Evolutionary conservation across 2,888 invertebrate genomes (phyloP).

Genomic region (Orthonevra nobilis): DNA sequence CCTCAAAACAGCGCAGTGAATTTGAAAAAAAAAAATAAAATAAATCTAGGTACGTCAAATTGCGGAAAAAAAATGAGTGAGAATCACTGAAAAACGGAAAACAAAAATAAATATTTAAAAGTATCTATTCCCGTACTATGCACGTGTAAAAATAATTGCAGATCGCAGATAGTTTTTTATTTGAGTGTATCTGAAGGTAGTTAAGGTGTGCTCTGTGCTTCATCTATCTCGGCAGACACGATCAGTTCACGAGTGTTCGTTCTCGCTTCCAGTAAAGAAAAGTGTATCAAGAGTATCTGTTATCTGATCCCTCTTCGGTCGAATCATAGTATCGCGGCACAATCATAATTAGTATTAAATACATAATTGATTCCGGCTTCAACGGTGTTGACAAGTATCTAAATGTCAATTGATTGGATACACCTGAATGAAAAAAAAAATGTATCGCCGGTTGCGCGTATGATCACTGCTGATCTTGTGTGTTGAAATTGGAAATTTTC

Average conservation of each 20-base stretch:
- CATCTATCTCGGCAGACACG: conserved; percentile 9
- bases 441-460: not conserved
- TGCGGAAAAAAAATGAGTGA: conserved; percentile 20
- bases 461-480: not conserved
- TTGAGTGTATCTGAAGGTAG: conserved; percentile 10
- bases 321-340: not conserved
- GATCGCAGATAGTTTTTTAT: conserved; percentile 26
- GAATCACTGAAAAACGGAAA: conserved; percentile 3
- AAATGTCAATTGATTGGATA: conserved; percentile 23
- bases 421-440: too few species aligned
- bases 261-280: conserved; percentile 26
- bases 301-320: not conserved
- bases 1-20: not conserved
- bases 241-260: conserved; percentile 45
- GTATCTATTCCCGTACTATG: not conserved
- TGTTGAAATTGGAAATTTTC: not conserved
- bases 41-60: conserved; percentile 25
- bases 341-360: not conserved
- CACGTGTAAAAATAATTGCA: conserved; percentile 44
- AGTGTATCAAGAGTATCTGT: not conserved
- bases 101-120: not conserved
- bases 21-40: conserved; percentile 17
- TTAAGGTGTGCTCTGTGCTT: conserved; percentile 40
- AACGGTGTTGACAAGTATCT: conserved; percentile 11
- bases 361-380: conserved; percentile 13